These are phyloP conservation scores for Frieseomelitta varia DNA, from an alignment of 1,140 invertebrate species.

Conservation along the genomic window DNA sequence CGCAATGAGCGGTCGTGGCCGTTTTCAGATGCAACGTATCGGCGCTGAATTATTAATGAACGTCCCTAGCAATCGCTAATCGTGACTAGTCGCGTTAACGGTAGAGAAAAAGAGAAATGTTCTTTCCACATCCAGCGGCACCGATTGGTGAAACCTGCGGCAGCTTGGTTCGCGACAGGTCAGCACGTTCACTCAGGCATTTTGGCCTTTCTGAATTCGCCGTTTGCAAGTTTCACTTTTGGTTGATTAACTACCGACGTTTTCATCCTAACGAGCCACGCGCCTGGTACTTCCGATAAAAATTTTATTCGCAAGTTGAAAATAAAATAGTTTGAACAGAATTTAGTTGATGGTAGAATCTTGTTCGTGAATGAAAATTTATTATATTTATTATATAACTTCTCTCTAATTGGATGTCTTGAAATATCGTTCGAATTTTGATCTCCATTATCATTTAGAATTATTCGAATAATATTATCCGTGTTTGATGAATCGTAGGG, in stretches of 20 bases:
- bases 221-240: not conserved
- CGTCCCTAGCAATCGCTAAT: slow-evolving; percentile 55
- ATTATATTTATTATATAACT: not conserved
- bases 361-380: not conserved
- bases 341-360: not conserved
- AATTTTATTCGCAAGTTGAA: not conserved
- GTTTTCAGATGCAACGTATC: slow-evolving; percentile 54
- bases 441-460: too few relatives aligned
- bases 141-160: slow-evolving; percentile 55
- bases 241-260: not conserved
- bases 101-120: slow-evolving; percentile 58
- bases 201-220: not conserved
- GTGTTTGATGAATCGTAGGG: too few relatives aligned
- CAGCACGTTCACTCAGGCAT: not conserved
- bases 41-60: slow-evolving; percentile 68
- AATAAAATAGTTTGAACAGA: too few relatives aligned
- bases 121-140: slow-evolving; percentile 40
- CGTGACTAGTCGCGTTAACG: slow-evolving; percentile 59
- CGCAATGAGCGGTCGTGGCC: not conserved
- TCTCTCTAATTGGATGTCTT: not conserved
- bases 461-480: too few relatives aligned
- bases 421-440: too few relatives aligned
- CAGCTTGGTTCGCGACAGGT: slow-evolving; percentile 47
- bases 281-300: not conserved
- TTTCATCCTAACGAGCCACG: not conserved